Evolutionary conservation across 2,797 vertebrate species (phyloP).

Genomic region (Hoplostethus atlanticus): DNA sequence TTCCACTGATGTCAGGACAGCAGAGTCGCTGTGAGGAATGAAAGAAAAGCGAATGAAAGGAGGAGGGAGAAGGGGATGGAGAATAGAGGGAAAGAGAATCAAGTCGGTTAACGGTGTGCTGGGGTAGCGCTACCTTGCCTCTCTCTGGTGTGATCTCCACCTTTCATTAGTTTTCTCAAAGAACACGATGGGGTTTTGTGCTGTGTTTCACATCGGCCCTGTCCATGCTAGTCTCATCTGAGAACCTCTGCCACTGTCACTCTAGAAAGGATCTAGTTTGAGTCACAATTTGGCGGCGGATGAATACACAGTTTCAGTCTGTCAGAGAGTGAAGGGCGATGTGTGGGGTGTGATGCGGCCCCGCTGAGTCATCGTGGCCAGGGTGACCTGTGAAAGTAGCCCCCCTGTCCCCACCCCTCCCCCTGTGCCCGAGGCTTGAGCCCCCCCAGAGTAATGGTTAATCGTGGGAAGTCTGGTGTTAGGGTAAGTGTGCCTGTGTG

Average conservation of each 20-base stretch:
- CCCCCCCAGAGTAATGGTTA: conserved; percentile 78
- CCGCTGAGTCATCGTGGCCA: conserved; percentile 78
- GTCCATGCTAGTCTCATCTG: conserved; percentile 20
- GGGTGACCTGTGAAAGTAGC: conserved; percentile 76
- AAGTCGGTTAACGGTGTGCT: too few relatives aligned
- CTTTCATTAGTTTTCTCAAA: conserved; percentile 6
- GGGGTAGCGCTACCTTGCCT: neutral
- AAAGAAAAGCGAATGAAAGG: neutral
- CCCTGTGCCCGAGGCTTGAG: conserved; percentile 13
- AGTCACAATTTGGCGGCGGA: conserved; percentile 68
- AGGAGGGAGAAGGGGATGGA: neutral
- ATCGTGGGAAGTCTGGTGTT: conserved; percentile 78
- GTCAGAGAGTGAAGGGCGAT: conserved; percentile 64
- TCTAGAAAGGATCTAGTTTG: conserved; percentile 71
- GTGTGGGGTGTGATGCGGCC: conserved; percentile 62
- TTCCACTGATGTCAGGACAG: too few relatives aligned
- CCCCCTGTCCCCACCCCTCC: conserved; percentile 36
- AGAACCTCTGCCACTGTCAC: conserved; percentile 1
- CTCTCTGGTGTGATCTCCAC: neutral
- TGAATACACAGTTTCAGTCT: conserved; percentile 69
- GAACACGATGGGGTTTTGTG: conserved; percentile 3
- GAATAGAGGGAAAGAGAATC: neutral
- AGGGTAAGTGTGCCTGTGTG: conserved; percentile 75
- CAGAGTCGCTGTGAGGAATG: neutral
- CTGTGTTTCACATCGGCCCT: conserved; percentile 23